Evolutionary conservation across 2,797 vertebrate species (phyloP), one percentile per base, ranked within the genome.

Genomic region (Hylomyscus alleni): DNA sequence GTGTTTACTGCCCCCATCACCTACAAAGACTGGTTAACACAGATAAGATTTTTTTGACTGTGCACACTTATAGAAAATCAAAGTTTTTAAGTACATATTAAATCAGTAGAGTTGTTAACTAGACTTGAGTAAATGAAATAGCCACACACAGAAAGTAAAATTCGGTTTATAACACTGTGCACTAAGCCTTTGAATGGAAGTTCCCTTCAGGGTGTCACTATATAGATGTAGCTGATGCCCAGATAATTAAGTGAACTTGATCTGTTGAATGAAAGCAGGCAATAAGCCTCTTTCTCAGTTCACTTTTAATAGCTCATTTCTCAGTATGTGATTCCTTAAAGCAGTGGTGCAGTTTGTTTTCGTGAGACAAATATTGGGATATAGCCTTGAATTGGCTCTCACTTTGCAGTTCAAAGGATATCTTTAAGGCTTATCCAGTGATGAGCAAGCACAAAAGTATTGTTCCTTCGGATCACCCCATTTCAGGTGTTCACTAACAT

Each of bases 371-470:
- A 93, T 90, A 60, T 26, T 75, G 40, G 50, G 14, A 96, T 82
- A 97, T 93, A 60, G 44, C 90, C 96, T 97, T 96, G 97, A 96
- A 94, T 86, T 97, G 97, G 93, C 92, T 97, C 56, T 96, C 93
- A 95, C 89, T 97, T 98, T 98, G 94, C 77, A 94, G 93, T 97
- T 65, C 80, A 96, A 97, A 98, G 93, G 95, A 89, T 98, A 96
- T 97, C 96, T 98, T 98, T 98, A 97, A 96, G 94, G 91, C 97
- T 97, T 98, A 97, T 95, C 97, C 98, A 98, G 95, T 98, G 98
- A 98, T 96, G 98, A 98, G 88, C 89, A 82, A 97, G 96, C 95
- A 93, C 85, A 81, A 83, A 97, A 98, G 95, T 95, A 97, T 97
- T 52, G 86, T 95, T 94, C 82, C 6, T 90, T 97, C 34, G 34